These are phyloP conservation scores for Pluvianellus socialis DNA, from an alignment of 2,113 vertebrate species.

Conservation along the genomic window DNA sequence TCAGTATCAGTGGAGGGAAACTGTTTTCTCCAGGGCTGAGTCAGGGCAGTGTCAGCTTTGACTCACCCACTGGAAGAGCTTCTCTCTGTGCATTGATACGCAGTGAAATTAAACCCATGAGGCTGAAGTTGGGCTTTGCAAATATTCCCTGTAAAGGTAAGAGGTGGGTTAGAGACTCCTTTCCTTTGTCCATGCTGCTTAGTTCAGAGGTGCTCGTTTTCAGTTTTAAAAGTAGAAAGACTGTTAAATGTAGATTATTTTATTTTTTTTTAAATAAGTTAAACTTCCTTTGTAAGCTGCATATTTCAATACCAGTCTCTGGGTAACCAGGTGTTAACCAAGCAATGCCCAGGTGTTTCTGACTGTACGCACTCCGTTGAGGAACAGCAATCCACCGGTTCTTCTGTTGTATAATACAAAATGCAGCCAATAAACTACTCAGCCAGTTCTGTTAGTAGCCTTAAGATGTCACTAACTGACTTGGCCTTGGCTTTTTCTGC, in stretches of 20 bases:
- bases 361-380: not conserved
- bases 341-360: not conserved
- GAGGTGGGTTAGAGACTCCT: not conserved
- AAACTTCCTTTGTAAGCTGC: not conserved
- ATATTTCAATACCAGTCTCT: fast-evolving
- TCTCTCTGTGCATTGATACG: fast-evolving
- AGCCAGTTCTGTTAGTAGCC: conserved; percentile 64
- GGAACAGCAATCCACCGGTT: not conserved
- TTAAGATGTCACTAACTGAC: conserved; percentile 75
- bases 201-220: not conserved
- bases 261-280: not conserved
- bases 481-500: not conserved
- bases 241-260: not conserved
- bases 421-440: not conserved
- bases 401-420: not conserved
- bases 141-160: not conserved
- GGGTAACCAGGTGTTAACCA: not conserved
- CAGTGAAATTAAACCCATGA: not conserved
- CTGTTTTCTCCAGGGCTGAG: not conserved
- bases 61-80: not conserved
- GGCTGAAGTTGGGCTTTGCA: not conserved
- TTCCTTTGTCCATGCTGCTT: not conserved
- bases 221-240: not conserved
- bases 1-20: not conserved
- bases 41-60: not conserved